Percentiles rank a stretch among this genome's conserved stretches.
phyloP scores from a whole-genome alignment of 2,113 vertebrate genomes.

The Climacteris rufus region DNA sequence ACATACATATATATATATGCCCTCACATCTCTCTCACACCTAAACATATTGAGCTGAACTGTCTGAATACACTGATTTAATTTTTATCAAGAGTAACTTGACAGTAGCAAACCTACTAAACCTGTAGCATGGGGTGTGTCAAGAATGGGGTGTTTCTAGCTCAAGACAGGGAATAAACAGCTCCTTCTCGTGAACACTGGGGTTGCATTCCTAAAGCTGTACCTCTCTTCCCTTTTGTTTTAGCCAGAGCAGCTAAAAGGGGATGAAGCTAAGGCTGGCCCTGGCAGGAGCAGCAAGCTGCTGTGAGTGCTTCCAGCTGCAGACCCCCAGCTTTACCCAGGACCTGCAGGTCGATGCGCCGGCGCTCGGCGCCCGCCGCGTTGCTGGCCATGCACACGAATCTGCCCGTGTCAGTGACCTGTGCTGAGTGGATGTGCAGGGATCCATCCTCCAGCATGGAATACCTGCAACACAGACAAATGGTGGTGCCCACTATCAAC shows the following conservation, averaged over 20 bases:
- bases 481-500: rapidly evolving
- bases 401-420: slow-evolving; percentile 83
- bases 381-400: slow-evolving; percentile 94
- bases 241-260: not conserved
- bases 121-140: not conserved
- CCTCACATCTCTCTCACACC: not conserved
- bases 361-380: slow-evolving; percentile 85
- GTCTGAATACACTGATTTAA: not conserved
- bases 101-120: not conserved
- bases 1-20: rapidly evolving
- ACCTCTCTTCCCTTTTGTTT: not conserved
- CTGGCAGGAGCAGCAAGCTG: not conserved
- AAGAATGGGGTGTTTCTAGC: not conserved
- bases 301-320: rapidly evolving
- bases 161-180: not conserved
- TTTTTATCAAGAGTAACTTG: not conserved
- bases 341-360: slow-evolving; percentile 84
- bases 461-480: slow-evolving; percentile 73
- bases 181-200: not conserved
- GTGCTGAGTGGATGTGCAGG: slow-evolving; percentile 80
- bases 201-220: not conserved
- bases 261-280: not conserved
- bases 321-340: slow-evolving; percentile 75
- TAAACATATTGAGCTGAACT: not conserved
- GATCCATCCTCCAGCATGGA: slow-evolving; percentile 81